These are phyloP conservation scores for Cloeon dipterum DNA, from an alignment of 2,888 invertebrate species.

Conservation along the genomic window DNA sequence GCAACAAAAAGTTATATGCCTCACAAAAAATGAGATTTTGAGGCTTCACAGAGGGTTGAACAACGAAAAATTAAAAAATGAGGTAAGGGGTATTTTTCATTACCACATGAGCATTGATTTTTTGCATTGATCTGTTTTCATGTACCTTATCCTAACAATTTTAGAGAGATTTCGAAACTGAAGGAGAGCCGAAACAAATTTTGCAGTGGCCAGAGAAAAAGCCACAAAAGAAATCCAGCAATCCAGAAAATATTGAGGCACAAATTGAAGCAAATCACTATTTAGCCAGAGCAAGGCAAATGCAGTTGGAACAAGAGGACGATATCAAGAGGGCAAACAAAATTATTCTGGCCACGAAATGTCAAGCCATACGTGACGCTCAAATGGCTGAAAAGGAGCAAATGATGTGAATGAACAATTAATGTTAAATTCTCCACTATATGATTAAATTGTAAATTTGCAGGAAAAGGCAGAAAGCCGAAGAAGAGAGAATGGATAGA, in stretches of 20 bases:
- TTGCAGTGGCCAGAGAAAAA: too few species aligned
- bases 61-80: too few species aligned
- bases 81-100: too few species aligned
- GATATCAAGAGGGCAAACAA: constrained; percentile 50
- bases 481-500: constrained; percentile 30
- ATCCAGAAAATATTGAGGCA: constrained; percentile 25
- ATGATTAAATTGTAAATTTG: background rate
- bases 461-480: constrained; percentile 19
- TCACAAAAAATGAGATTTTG: too few species aligned
- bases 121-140: too few species aligned
- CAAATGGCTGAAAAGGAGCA: constrained; percentile 42
- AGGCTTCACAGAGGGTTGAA: too few species aligned
- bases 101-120: too few species aligned
- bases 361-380: constrained; percentile 62
- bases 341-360: constrained; percentile 61
- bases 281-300: constrained; percentile 24
- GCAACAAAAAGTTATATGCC: too few species aligned
- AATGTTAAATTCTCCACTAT: background rate
- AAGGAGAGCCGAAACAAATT: too few species aligned
- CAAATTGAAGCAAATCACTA: constrained; percentile 22
- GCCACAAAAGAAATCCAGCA: too few species aligned
- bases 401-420: constrained; percentile 8
- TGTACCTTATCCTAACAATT: too few species aligned
- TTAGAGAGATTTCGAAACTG: too few species aligned
- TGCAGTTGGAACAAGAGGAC: constrained; percentile 32